Base-by-base conservation (phyloP, 1,140 invertebrate species). In the Antheraea pernyi region DNA sequence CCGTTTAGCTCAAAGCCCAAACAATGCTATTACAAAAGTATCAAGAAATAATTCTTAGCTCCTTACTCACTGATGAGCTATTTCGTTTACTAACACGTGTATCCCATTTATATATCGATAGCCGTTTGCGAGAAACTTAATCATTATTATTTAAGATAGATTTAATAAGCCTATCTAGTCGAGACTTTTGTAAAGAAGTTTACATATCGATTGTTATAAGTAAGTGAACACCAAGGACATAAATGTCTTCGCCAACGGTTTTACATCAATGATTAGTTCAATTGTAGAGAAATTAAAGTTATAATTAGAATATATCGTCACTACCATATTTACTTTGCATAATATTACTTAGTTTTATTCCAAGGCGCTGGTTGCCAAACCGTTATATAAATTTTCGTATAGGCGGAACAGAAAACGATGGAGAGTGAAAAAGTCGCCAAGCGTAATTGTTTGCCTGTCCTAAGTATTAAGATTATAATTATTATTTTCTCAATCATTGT, bases 101-200 rank as follows among this genome's bases (percentile, higher is more conserved):
- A 65, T 48, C 64, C 64, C 64, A 48, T 65, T 48, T 65, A 65
- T 65, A 65, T 65, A 53, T 65, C 64, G 46, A 65, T 48, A 65
- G 62, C 62, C 18, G 37, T 11, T 64, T 77, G 68, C 76, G 69
- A 65, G 80, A 85, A 81, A 70, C 74, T 30, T 30, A 30, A 30
- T 30, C 22, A 30, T 30, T 4, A 30, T 2, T 30, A 30, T 30
- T 30, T 30, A 30, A 4, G 22, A 30, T 30, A 30, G 22, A 30
- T 30, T 30, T 30, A 30, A 30, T 30, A 30, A 30, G 22, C 22
- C 22, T 30, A 30, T 30, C n/a, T 30, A 4, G 22, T 2, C 22
- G 22, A 30, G 1, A 30, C 4, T 30, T 30, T 30, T 30, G 22
- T 30, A 1, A 30, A 30, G 1, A 30, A 30, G 22, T 30, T 30